Base-by-base conservation (phyloP, 2,888 invertebrate species). In the Caenorhabditis becei region DNA sequence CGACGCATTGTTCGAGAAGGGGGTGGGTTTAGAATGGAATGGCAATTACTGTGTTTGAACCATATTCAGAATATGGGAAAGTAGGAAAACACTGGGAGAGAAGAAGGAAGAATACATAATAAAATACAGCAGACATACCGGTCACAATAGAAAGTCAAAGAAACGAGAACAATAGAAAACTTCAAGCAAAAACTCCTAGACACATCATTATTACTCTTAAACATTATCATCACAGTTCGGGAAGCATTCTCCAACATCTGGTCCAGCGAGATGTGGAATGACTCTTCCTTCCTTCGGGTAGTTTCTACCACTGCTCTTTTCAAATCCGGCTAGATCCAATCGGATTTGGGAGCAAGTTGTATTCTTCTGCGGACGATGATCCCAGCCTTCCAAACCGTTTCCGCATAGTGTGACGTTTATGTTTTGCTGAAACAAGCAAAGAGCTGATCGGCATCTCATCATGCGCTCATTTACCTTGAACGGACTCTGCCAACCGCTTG, bases 241-340 rank as follows among this genome's bases (percentile, higher is more conserved):
- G 58, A 72, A 89, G 59, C 89, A 89, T 1, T 78, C 58, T 14
- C 85, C 89, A 26, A 88, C 80, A 56, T 88, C 89, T 0, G 86
- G 84, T 24, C 78, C 65, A 7, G 62, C 23, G 0, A 88, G 80
- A 54, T 86, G 66, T 1, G 87, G 85, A 10, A 86, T 71, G 23
- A 83, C 83, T 14, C 87, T 77, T 28, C 72, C 87, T 44, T 78
- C 74, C 37, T 81, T 72, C 3, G 88, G 88, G 37, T 65, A 88
- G 51, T 62, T 83, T 24, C 65, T 63, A 2, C 83, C 86, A 16
- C 84, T 72, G 26, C 83, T 72, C 16, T 28, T 54, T 41, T 88
- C 88, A 65, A 86, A 86, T 5, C 41, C 72, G 1, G 75, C 62
- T 16, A 88, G 41, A 2, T 37, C 61, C 24, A 54, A 23, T 20